These are phyloP conservation scores for Automeris io DNA, from an alignment of 2,888 invertebrate species.

Conservation along the genomic window DNA sequence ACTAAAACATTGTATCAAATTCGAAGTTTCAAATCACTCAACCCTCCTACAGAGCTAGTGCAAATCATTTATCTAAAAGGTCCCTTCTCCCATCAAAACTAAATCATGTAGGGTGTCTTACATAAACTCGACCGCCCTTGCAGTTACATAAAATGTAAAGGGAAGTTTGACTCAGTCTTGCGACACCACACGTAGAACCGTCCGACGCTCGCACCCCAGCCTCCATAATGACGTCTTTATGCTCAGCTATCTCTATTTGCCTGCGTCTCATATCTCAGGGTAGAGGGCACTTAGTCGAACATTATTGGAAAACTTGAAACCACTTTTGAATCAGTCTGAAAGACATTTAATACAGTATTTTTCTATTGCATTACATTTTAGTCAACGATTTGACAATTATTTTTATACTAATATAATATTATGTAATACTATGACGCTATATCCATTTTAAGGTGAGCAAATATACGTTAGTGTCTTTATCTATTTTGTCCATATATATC, in stretches of 20 bases:
- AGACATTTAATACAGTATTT: slow-evolving; percentile 14
- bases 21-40: slow-evolving; percentile 34
- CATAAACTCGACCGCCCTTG: slow-evolving; percentile 71
- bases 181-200: slow-evolving; percentile 51
- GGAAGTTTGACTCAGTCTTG: slow-evolving; percentile 71
- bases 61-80: slow-evolving; percentile 71
- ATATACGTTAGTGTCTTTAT: no score
- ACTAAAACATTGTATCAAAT: slow-evolving; percentile 65
- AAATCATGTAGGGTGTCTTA: slow-evolving; percentile 70
- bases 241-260: slow-evolving; percentile 63
- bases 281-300: slow-evolving; percentile 54
- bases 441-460: no score
- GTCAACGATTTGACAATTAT: no score
- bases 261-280: slow-evolving; percentile 61
- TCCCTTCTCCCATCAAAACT: slow-evolving; percentile 73
- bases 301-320: slow-evolving; percentile 60
- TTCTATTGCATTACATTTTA: neutral
- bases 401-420: no score
- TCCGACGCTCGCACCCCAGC: slow-evolving; percentile 28
- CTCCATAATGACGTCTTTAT: slow-evolving; percentile 64
- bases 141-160: slow-evolving; percentile 72
- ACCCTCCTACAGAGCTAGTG: slow-evolving; percentile 29
- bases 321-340: slow-evolving; percentile 31
- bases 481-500: no score
- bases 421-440: no score